Evolutionary conservation across 2,888 invertebrate genomes (phyloP), one percentile per base, ranked within the genome.

Genomic region (Panzeria rudis): DNA sequence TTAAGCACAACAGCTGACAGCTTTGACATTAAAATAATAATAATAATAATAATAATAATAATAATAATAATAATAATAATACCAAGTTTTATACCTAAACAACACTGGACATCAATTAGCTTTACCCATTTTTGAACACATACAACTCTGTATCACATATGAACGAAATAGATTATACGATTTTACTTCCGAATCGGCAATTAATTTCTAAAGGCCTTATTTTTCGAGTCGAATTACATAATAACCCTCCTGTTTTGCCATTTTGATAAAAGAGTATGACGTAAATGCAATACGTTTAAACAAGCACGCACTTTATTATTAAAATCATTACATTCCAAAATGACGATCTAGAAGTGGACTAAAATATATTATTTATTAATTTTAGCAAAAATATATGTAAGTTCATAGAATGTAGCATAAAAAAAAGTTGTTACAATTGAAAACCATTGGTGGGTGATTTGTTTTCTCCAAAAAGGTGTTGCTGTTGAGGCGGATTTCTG

Each of bases 301-400:
- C 8, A 56, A 1, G n/a, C 8, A 29, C 4, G 3, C 9, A 32
- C n/a, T 54, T 38, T 23, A 17, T 25, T 41, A 62, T 25, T 25
- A 8, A 29, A 29, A 62, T 23, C 50, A n/a, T 2, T 32, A 52
- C 73, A 75, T 75, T 75, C 50, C 62, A 38, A 62, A 62, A 23
- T 38, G 25, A 25, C 13, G 8, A 52, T 25, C 8, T 8, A 38
- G 8, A 61, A 1, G 23, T 62, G 15, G 29, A 29, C 25, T 15
- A 54, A 54, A 23, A 54, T 23, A 29, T n/a, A 41, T 23, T 3
- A 62, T 25, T 15, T 41, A 23, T 11, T 61, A 35, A 17, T n/a
- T 17, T 35, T 11, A 17, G 32, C 56, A 59, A 35, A n/a, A 29
- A 1, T 23, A 25, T 23, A 56, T 13, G 7, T 29, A 56, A 56